Base-by-base conservation (phyloP, 2,113 vertebrate species). In the Dipodomys ordii region DNA sequence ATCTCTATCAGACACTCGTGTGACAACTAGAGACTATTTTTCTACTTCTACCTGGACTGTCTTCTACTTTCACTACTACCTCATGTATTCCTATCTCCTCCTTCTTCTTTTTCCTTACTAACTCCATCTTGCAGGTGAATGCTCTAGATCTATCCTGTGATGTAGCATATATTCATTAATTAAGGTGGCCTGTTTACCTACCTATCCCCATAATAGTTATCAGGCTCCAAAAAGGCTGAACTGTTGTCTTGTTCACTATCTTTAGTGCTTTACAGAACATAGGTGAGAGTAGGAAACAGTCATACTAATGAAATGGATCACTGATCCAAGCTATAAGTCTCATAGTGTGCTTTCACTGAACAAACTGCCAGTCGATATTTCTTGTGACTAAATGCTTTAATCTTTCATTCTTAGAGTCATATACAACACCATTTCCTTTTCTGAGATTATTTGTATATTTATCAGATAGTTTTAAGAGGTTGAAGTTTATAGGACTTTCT, bases 331-430 rank as follows among this genome's bases (percentile, higher is more conserved):
- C 62, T 90, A n/a, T 67, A 84, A 92, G 44, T 80, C 68, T 89
- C 62, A 49, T 53, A 79, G 77, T 65, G 13, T 80, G 62, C 49
- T 76, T 84, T 83, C 53, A 78, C 68, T 64, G 44, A 94, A 93
- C 78, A 39, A 1, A 0, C 13, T 22, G 23, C 22, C 68, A 81
- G 27, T 72, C 32, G 88, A 69, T 92, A 68, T 73, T 76, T 77
- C 73, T 87, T 83, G 81, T 72, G 73, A 95, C 73, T 89, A 93
- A 90, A 84, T 72, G 67, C 23, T 67, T 12, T 78, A 65, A 87
- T 90, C 72, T 84, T 96, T 89, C 77, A 65, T 88, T 92, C 39
- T 93, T 35, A 76, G 69, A 89, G 25, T 87, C 78, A 87, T 69
- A 72, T 64, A 88, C 64, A 93, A 27, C 10, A 65, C 16, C 44